Percentiles rank a stretch among this genome's conserved stretches.
phyloP scores from a whole-genome alignment of 2,888 invertebrate genomes.

The Lomographa bimaculata region DNA sequence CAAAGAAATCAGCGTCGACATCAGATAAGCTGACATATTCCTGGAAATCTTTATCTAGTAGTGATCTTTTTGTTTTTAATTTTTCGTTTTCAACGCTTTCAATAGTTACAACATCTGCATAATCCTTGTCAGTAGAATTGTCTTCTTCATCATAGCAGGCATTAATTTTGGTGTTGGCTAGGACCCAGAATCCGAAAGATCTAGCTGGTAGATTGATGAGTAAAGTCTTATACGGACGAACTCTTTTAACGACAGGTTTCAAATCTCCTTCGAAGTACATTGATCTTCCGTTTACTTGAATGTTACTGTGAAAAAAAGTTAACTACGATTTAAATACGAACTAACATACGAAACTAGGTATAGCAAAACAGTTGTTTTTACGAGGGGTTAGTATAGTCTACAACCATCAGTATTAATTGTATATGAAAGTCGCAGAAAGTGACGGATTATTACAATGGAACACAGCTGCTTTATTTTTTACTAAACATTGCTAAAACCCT shows the following conservation, averaged over 20 bases:
- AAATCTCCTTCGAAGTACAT: slow-evolving; percentile 84
- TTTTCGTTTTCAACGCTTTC: slow-evolving; percentile 30
- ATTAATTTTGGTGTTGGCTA: slow-evolving; percentile 86
- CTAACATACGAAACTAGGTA: too few relatives aligned
- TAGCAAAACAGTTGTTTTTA: too few relatives aligned
- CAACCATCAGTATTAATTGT: too few relatives aligned
- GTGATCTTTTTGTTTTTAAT: slow-evolving; percentile 48
- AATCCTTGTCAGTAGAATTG: slow-evolving; percentile 26
- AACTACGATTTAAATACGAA: too few relatives aligned
- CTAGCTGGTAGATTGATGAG: slow-evolving; percentile 85
- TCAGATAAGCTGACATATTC: slow-evolving; percentile 33
- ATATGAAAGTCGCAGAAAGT: too few relatives aligned
- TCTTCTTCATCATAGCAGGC: slow-evolving; percentile 68
- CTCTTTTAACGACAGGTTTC: slow-evolving; percentile 77
- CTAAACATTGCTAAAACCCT: too few relatives aligned
- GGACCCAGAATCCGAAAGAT: slow-evolving; percentile 89
- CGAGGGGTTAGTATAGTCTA: too few relatives aligned
- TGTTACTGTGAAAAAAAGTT: slow-evolving; percentile 74
- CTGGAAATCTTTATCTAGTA: slow-evolving; percentile 37
- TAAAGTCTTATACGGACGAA: slow-evolving; percentile 78
- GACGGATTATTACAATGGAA: too few relatives aligned
- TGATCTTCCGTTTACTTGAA: slow-evolving; percentile 85
- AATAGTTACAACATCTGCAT: slow-evolving; percentile 33
- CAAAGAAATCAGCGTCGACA: slow-evolving; percentile 36
- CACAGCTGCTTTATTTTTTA: too few relatives aligned